Base-by-base conservation (phyloP, 2,113 vertebrate species). In the Helogale parvula region DNA sequence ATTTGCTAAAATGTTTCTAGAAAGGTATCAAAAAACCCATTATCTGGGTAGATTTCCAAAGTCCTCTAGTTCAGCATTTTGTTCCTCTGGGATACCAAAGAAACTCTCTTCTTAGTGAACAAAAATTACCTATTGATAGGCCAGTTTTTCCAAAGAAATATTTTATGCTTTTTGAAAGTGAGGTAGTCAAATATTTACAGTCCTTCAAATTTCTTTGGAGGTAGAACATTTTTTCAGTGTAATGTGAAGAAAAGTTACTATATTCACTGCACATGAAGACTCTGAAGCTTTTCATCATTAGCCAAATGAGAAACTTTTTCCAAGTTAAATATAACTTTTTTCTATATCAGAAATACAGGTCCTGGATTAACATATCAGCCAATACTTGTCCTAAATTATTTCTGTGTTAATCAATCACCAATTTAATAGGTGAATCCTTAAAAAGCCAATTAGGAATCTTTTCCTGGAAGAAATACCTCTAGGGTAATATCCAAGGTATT, bases 1-100 rank as follows among this genome's bases (percentile, higher is more conserved):
- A 96, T 94, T 71, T 88, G 38, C 54, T 97, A 89, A 96, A 85
- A 95, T 74, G 71, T 74, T 96, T 96, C 60, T 82, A 96, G 74
- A 96, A 96, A 94, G 79, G 38, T 50, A 76, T 65, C 38, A 93
- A 52, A 86, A 94, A 96, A 66, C 9, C 7, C 47, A 71, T 2
- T 27, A 35, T 79, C 33, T 57, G 17, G 47, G 68, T 27, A 86
- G 9, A 92, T 90, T 86, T 85, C 50, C 65, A 83, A 0, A 80
- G 63, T n/a, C 17, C 11, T 76, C 41, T 65, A n/a, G 71, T 94
- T 85, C 17, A 93, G 85, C 69, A 16, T 25, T 3, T 2, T 65
- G 52, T 17, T 84, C 31, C 41, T 19, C 11, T 41, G 35, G 86
- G 66, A 35, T 88, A 94, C 21, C 60, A 76, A 93, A 93, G 76